Percentiles rank a stretch among this genome's conserved stretches.
Conservation (phyloP, 2,797 vertebrate species). For the Agapornis canus region DNA sequence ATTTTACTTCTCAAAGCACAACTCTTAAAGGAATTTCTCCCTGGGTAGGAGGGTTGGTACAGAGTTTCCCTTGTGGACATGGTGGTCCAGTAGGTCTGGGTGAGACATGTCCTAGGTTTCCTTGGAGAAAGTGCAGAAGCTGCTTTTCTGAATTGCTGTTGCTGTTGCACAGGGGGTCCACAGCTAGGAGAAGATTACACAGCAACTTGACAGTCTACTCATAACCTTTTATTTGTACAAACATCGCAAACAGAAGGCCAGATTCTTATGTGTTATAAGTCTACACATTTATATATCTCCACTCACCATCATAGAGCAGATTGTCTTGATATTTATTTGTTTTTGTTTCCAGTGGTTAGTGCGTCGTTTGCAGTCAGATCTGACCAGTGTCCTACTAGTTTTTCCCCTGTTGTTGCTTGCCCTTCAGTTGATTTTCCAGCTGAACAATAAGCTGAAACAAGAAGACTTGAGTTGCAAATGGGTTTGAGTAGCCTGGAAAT, state of each 20-base stretch:
- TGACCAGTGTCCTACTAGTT: not conserved
- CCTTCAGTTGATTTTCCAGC: not conserved
- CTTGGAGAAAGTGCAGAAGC: not conserved
- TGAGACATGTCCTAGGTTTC: fast-evolving
- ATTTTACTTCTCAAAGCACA: not conserved
- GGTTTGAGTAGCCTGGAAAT: not conserved
- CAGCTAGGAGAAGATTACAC: not conserved
- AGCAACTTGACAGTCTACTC: not conserved
- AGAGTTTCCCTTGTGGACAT: not conserved
- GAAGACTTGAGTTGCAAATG: not conserved
- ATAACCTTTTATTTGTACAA: not conserved
- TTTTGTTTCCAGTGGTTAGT: not conserved
- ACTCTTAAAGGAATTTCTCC: not conserved
- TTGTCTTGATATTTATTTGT: not conserved
- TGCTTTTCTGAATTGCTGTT: not conserved
- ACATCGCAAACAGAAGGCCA: not conserved
- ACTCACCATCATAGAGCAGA: not conserved
- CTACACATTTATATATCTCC: not conserved
- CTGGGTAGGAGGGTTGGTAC: not conserved
- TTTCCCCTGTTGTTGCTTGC: not conserved
- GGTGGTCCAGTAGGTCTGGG: not conserved
- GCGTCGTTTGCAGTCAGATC: not conserved
- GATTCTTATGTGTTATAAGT: not conserved
- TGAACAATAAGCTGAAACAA: not conserved
- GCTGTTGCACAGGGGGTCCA: not conserved